A percentile compares a stretch with the other conserved stretches of the same genome.
phyloP scores from a whole-genome alignment of 1,140 invertebrate genomes.

The Drosophila rufa region DNA sequence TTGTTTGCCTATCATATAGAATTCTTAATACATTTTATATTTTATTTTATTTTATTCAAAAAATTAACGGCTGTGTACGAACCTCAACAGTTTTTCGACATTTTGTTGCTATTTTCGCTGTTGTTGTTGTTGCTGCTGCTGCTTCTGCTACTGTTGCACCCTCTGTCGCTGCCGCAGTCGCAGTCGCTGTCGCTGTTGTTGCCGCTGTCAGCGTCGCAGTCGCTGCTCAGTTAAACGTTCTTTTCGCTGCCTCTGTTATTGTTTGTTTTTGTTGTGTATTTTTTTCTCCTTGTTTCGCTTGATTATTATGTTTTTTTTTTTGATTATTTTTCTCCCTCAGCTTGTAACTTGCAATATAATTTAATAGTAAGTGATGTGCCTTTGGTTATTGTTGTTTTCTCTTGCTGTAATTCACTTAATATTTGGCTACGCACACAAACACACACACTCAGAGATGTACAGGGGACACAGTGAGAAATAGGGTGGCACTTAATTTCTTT shows the following conservation, averaged over 20 bases:
- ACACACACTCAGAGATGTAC: constrained; percentile 12
- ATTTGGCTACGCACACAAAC: constrained; percentile 58
- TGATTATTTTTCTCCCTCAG: constrained; percentile 39
- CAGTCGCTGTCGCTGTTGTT: not conserved
- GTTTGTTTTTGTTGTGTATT: constrained; percentile 66
- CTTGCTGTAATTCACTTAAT: constrained; percentile 68
- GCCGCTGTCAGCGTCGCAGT: constrained; percentile 3
- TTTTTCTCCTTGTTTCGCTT: constrained; percentile 73
- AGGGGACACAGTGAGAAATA: constrained; percentile 10
- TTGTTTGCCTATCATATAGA: too few species aligned
- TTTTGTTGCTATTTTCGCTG: constrained; percentile 76
- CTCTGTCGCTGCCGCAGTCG: constrained; percentile 34
- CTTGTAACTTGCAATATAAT: constrained; percentile 76
- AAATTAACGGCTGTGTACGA: constrained; percentile 35
- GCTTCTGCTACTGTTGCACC: constrained; percentile 40
- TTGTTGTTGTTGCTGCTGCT: constrained; percentile 31
- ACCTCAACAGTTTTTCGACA: constrained; percentile 81
- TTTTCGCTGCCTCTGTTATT: constrained; percentile 44
- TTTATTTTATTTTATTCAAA: not conserved
- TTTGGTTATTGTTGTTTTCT: constrained; percentile 44
- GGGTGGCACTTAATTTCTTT: constrained; percentile 56
- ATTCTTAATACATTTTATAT: too few species aligned
- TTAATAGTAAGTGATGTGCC: constrained; percentile 66
- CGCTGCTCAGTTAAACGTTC: constrained; percentile 65
- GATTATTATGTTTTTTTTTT: constrained; percentile 68